Conservation (phyloP, 2,888 invertebrate genomes). For the Steinernema scapterisci region DNA sequence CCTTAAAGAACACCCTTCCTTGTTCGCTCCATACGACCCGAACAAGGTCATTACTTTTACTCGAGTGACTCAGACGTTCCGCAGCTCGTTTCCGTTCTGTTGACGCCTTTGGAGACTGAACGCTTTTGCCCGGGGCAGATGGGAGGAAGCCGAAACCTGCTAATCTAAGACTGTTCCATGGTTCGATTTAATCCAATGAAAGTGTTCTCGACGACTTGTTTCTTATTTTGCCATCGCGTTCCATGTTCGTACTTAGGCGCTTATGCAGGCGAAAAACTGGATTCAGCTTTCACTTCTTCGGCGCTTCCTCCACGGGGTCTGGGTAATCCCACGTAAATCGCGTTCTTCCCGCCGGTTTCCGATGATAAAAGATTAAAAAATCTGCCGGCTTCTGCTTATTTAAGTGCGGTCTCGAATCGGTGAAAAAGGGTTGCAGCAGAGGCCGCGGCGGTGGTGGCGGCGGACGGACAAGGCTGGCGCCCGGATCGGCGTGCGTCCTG, state of each 20-base stretch:
- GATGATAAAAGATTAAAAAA: constrained; percentile 17
- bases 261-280: not conserved
- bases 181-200: too few species aligned
- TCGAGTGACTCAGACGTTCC: not conserved
- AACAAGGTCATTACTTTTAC: not conserved
- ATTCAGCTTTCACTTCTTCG: not conserved
- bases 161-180: too few species aligned
- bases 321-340: not conserved
- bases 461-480: too few species aligned
- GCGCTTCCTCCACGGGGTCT: not conserved
- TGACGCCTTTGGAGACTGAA: too few species aligned
- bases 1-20: not conserved
- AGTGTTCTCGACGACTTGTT: not conserved
- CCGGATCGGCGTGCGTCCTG: constrained; percentile 7
- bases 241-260: not conserved
- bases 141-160: too few species aligned
- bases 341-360: not conserved
- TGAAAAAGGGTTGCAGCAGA: not conserved
- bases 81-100: too few species aligned
- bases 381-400: not conserved
- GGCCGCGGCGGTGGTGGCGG: too few species aligned
- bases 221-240: not conserved
- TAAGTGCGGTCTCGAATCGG: too few species aligned
- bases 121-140: too few species aligned
- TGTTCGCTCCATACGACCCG: too few species aligned